phyloP scores from a whole-genome alignment of 2,888 invertebrate species.

The Euclidia mi region DNA sequence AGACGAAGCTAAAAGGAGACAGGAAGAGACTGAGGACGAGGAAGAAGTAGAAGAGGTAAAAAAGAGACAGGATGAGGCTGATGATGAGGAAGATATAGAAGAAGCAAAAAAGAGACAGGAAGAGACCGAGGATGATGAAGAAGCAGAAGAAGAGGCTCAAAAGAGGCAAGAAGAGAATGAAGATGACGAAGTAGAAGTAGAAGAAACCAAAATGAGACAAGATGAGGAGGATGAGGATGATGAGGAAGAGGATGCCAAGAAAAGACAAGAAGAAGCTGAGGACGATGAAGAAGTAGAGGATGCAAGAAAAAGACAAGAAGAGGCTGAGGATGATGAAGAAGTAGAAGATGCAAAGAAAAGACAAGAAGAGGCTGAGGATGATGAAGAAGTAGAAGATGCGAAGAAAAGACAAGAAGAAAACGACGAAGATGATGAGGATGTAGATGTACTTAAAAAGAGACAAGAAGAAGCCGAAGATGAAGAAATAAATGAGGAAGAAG shows the following conservation, averaged over 20 bases:
- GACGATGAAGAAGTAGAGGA: conserved; percentile 24
- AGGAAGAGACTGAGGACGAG: conserved; percentile 18
- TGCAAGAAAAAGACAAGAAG: conserved; percentile 2
- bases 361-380: conserved; percentile 32
- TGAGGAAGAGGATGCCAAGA: conserved; percentile 5
- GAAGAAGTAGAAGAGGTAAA: conserved; percentile 11
- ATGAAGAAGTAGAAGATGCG: conserved; percentile 19
- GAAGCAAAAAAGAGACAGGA: conserved; percentile 17
- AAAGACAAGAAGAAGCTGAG: conserved; percentile 14
- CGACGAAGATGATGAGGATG: conserved; percentile 24
- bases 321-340: conserved; percentile 16
- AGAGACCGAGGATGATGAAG: conserved; percentile 8
- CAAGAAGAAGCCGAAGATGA: conserved; percentile 16
- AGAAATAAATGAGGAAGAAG: not conserved
- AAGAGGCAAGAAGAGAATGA: conserved; percentile 22
- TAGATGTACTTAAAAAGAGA: conserved; percentile 9
- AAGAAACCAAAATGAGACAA: conserved; percentile 18
- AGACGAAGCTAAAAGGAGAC: conserved; percentile 6
- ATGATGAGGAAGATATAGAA: conserved; percentile 19
- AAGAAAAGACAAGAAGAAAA: conserved; percentile 20
- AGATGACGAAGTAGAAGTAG: conserved; percentile 6
- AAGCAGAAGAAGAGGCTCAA: conserved; percentile 18
- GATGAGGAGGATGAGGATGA: no score
- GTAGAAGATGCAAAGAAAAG: conserved; percentile 18
- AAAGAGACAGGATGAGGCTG: conserved; percentile 28